These are phyloP conservation scores for Arenicola marina DNA, from an alignment of 2,888 invertebrate species.

Conservation along the genomic window DNA sequence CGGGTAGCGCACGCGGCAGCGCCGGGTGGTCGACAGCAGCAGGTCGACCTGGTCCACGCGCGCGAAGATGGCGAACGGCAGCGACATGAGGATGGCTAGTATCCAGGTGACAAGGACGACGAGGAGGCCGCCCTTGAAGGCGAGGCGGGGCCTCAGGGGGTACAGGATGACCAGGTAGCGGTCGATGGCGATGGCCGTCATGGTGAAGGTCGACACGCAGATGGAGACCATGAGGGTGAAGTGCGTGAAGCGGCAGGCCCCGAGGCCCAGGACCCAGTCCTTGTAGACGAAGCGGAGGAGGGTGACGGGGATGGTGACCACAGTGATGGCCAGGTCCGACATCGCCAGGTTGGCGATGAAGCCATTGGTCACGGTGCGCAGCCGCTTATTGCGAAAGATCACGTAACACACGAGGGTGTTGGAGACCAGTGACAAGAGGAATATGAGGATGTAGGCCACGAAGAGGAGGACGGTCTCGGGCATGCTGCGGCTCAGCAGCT, in stretches of 20 bases:
- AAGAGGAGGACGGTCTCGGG: too few relatives aligned
- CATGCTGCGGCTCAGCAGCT: too few relatives aligned
- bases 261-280: conserved; percentile 63
- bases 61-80: conserved; percentile 61
- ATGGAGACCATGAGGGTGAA: conserved; percentile 61
- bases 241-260: conserved; percentile 61
- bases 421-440: conserved; percentile 47
- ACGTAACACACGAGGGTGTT: conserved; percentile 53
- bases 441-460: conserved; percentile 19
- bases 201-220: conserved; percentile 63
- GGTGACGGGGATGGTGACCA: conserved; percentile 63
- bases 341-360: conserved; percentile 54
- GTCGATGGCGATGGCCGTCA: conserved; percentile 62
- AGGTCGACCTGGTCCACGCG: conserved; percentile 37
- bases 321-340: conserved; percentile 50
- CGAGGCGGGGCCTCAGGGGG: conserved; percentile 60
- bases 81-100: conserved; percentile 49
- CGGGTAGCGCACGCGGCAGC: conserved; percentile 58
- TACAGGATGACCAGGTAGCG: conserved; percentile 61
- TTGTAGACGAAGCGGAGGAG: conserved; percentile 57
- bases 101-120: conserved; percentile 59
- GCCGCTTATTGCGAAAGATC: conserved; percentile 45
- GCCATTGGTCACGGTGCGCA: conserved; percentile 55
- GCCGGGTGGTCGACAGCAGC: conserved; percentile 16
- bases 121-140: conserved; percentile 52